Base-by-base conservation (phyloP, 2,113 vertebrate genomes). In the Copsychus sechellarum region DNA sequence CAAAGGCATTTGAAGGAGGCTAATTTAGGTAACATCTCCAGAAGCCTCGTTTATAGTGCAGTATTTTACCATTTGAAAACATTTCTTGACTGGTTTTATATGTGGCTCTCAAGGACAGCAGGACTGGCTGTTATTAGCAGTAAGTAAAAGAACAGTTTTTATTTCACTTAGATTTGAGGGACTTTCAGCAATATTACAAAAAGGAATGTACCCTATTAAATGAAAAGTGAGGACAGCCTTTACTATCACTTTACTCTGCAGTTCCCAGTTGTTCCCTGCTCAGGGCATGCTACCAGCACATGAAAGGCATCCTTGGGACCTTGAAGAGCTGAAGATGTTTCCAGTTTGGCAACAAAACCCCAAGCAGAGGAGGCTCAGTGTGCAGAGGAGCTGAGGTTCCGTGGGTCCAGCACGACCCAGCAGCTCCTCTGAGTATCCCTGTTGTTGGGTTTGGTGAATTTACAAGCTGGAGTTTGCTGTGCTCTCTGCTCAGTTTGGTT, bases 21-120 rank as follows among this genome's bases (percentile, higher is more conserved):
- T 94, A 73, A 94, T 93, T 93, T 88, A 86, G 91, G 93, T 92
- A 93, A 91, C 93, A 97, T 96, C 95, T 94, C 90, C 87, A 92
- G 60, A 83, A 96, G 60, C 47, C 79, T 96, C 74, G 5, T 79
- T 91, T 94, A 90, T 54, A 26, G 87, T 29, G 38, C 50, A 66
- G 21, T 65, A 82, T 94, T 96, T 92, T 82, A 87, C 89, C 73
- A 47, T 57, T 92, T 91, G 8, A 82, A 91, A 82, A 21, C 85
- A 88, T 77, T 91, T 54, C 73, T 81, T 57, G 66, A 26, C 57
- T 77, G 62, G 36, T 95, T 29, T 86, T 78, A 70, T 58, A 33
- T 14, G 65, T 87, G 81, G 67, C 81, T 92, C 66, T 70, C 91
- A 86, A 86, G 79, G 87, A 73, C 56, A 56, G 54, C 12, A 14